Evolutionary conservation across 2,113 vertebrate genomes (phyloP).

Genomic region (Scytalopus superciliaris): DNA sequence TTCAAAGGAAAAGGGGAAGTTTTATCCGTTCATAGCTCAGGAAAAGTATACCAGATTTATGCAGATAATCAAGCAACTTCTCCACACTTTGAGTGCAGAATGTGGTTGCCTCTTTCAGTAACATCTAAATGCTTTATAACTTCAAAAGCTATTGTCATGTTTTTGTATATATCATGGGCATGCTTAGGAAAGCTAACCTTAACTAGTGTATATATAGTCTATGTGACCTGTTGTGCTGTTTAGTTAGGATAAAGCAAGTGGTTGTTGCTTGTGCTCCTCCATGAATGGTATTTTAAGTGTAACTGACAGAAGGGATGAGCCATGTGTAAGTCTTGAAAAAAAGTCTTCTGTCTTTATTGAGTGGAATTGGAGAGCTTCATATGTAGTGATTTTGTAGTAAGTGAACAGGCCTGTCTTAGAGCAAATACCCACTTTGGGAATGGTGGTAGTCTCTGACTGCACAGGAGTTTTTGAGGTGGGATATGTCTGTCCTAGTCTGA

Average conservation of each 20-base stretch:
- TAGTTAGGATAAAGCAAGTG: not conserved
- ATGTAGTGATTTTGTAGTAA: not conserved
- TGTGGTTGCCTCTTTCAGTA: not conserved
- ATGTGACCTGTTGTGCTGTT: not conserved
- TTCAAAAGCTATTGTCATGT: not conserved
- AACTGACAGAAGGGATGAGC: not conserved
- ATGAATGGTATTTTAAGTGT: not conserved
- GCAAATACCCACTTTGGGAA: not conserved
- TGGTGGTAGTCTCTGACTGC: not conserved
- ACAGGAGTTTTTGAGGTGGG: not conserved
- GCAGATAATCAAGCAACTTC: not conserved
- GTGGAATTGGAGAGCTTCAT: not conserved
- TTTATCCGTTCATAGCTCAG: not conserved
- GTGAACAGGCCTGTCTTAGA: not conserved
- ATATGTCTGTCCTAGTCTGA: not conserved
- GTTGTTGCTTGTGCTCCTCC: not conserved
- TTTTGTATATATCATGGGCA: not conserved
- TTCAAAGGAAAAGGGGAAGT: not conserved
- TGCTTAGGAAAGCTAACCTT: not conserved
- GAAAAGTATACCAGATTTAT: not conserved
- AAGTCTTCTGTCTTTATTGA: not conserved
- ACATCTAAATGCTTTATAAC: not conserved
- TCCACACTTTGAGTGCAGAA: not conserved
- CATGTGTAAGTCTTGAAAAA: not conserved
- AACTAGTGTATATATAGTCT: not conserved